Conservation (phyloP, 2,888 invertebrate species). For the Anorthoa munda region DNA sequence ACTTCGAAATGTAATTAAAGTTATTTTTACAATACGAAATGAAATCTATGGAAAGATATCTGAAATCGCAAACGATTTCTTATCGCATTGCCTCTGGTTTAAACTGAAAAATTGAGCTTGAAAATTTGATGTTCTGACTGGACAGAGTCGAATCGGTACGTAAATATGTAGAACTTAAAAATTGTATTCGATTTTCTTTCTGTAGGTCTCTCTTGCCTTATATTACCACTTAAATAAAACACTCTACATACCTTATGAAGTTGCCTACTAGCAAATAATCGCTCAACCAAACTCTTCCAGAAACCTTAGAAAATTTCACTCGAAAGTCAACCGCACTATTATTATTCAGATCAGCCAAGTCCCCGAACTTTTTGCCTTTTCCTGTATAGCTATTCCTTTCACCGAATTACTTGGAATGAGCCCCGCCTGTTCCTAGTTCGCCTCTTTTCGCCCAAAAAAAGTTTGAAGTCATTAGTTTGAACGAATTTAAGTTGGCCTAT, state of each 20-base stretch:
- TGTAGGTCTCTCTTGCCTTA: too few relatives aligned
- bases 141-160: too few relatives aligned
- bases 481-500: conserved; percentile 64
- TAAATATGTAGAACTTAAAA: too few relatives aligned
- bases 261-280: background rate
- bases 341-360: conserved; percentile 72
- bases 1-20: too few relatives aligned
- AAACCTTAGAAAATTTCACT: conserved; percentile 15
- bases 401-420: conserved; percentile 72
- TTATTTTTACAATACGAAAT: too few relatives aligned
- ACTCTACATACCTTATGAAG: background rate
- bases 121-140: too few relatives aligned
- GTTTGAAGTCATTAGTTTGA: conserved; percentile 74
- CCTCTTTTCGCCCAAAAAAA: conserved; percentile 70
- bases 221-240: conserved; percentile 6
- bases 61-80: too few relatives aligned
- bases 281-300: conserved; percentile 1
- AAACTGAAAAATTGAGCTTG: too few relatives aligned
- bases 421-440: conserved; percentile 74
- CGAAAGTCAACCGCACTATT: conserved; percentile 51
- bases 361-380: conserved; percentile 71
- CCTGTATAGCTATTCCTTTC: conserved; percentile 66
- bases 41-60: too few relatives aligned
- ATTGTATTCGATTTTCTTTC: too few relatives aligned
- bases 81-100: too few relatives aligned